Conservation (phyloP, 2,797 vertebrate species). For the Emys orbicularis region DNA sequence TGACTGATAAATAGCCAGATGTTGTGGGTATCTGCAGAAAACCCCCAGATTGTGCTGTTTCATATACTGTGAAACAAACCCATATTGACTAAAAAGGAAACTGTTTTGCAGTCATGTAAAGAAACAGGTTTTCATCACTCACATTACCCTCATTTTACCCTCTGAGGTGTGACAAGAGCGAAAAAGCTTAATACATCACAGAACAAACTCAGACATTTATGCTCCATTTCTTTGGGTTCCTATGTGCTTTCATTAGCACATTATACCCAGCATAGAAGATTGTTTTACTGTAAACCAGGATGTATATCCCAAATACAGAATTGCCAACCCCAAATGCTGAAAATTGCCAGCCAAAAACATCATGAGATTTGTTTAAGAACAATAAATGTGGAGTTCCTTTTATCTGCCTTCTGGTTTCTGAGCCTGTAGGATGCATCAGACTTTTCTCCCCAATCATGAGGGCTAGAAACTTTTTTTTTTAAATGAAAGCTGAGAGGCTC, state of each 20-base stretch:
- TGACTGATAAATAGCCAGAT: background rate
- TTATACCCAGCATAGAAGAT: background rate
- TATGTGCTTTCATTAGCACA: background rate
- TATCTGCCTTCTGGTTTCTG: background rate
- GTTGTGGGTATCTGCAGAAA: background rate
- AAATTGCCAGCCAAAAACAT: background rate
- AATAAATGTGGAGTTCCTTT: background rate
- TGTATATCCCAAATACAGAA: background rate
- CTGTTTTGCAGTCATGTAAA: background rate
- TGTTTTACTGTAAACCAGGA: background rate
- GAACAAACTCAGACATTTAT: background rate
- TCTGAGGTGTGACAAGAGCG: background rate
- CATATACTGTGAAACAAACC: background rate
- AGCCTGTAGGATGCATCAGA: background rate
- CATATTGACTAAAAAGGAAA: rapidly evolving
- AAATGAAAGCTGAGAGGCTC: background rate
- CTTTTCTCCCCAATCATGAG: background rate
- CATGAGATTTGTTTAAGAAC: background rate
- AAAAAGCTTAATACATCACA: background rate
- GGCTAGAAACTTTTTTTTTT: background rate
- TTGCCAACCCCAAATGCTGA: background rate
- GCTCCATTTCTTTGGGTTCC: background rate
- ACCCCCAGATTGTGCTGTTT: background rate
- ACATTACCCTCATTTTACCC: background rate
- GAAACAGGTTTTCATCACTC: background rate